Evolutionary conservation across 2,888 invertebrate species (phyloP).

Genomic region (Hydropsyche betteni): DNA sequence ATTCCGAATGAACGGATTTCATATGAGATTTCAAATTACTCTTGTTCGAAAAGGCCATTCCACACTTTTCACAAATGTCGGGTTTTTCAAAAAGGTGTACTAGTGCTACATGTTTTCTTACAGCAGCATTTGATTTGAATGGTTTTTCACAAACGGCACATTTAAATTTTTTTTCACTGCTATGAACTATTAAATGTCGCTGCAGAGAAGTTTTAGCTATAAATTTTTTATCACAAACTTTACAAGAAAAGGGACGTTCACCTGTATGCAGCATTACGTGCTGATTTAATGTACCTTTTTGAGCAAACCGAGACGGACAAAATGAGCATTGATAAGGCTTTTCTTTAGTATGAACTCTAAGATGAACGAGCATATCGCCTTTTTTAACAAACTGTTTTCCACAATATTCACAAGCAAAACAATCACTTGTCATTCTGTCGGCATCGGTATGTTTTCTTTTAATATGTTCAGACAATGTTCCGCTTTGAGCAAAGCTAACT

Average conservation of each 20-base stretch:
- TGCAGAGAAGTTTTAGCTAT: not conserved
- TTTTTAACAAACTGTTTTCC: conserved; percentile 60
- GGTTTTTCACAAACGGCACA: not conserved
- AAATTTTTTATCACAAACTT: conserved; percentile 38
- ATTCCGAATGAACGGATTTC: not conserved
- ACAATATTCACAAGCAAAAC: conserved; percentile 58
- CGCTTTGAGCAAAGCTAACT: conserved; percentile 41
- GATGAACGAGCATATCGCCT: conserved; percentile 58
- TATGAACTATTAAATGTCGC: conserved; percentile 4
- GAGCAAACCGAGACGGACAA: conserved; percentile 58
- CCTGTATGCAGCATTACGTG: conserved; percentile 48
- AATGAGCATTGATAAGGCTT: conserved; percentile 59
- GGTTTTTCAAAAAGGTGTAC: conserved; percentile 32
- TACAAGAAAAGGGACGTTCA: conserved; percentile 44
- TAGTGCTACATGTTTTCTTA: not conserved
- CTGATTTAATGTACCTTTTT: conserved; percentile 55
- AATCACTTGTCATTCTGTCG: not conserved
- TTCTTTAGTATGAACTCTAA: conserved; percentile 61
- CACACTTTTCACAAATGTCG: conserved; percentile 26
- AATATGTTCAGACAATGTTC: conserved; percentile 42
- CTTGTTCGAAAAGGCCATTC: not conserved
- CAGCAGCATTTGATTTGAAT: conserved; percentile 4
- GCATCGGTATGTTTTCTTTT: conserved; percentile 34
- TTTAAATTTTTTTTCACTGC: conserved; percentile 1
- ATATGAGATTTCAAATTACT: conserved; percentile 1